Evolutionary conservation across 2,113 vertebrate genomes (phyloP).

Genomic region (Argyrosomus japonicus): DNA sequence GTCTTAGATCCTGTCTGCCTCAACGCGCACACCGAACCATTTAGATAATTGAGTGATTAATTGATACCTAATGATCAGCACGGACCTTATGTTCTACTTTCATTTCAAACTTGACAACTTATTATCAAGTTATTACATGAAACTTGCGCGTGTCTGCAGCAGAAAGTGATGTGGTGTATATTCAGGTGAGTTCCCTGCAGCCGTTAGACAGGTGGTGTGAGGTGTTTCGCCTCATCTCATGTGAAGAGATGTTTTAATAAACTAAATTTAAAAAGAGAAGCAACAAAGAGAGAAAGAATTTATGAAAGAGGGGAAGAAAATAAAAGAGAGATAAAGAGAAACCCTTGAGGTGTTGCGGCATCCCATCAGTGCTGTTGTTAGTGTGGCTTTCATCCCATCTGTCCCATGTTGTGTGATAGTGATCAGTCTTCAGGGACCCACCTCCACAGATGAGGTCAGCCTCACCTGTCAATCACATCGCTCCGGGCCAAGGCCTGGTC

Average conservation of each 20-base stretch:
- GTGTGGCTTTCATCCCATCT: slow-evolving; percentile 71
- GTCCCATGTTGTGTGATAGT: slow-evolving; percentile 73
- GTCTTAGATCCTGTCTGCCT: slow-evolving; percentile 79
- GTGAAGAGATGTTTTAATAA: slow-evolving; percentile 6
- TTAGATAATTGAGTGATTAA: slow-evolving; percentile 85
- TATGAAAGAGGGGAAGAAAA: slow-evolving; percentile 7
- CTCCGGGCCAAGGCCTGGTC: slow-evolving; percentile 48
- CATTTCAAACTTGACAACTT: slow-evolving; percentile 74
- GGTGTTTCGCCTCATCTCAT: not conserved
- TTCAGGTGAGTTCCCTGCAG: slow-evolving; percentile 14
- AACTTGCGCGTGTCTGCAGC: slow-evolving; percentile 26
- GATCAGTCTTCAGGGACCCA: slow-evolving; percentile 79
- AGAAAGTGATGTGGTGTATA: slow-evolving; percentile 27
- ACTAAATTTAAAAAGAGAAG: not conserved
- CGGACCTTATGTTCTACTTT: slow-evolving; percentile 81
- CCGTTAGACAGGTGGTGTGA: not conserved
- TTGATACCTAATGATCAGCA: slow-evolving; percentile 82
- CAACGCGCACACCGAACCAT: slow-evolving; percentile 61
- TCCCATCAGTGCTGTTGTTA: slow-evolving; percentile 62
- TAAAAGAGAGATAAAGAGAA: slow-evolving; percentile 18
- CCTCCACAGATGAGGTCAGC: slow-evolving; percentile 77
- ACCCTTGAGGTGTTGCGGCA: slow-evolving; percentile 46
- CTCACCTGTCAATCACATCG: slow-evolving; percentile 77
- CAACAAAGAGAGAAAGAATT: slow-evolving; percentile 8
- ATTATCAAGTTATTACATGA: slow-evolving; percentile 67